These are phyloP conservation scores for Alethe diademata DNA, from an alignment of 2,113 vertebrate genomes.

Conservation along the genomic window DNA sequence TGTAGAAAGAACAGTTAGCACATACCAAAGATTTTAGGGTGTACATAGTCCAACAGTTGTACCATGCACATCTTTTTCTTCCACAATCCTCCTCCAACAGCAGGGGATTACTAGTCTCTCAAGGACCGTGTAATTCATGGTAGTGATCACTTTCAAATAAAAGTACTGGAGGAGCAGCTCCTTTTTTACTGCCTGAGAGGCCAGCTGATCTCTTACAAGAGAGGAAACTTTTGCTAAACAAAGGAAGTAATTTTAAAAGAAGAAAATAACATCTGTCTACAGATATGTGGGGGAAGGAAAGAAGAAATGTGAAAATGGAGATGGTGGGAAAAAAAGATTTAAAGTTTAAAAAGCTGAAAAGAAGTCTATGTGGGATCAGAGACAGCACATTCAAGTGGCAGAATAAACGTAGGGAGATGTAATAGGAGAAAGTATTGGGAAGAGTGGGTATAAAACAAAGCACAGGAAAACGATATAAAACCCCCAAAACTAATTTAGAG, in stretches of 20 bases:
- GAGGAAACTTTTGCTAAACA: slow-evolving; percentile 25
- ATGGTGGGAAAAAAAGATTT: background rate
- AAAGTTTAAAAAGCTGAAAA: background rate
- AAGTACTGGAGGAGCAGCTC: background rate
- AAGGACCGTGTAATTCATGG: background rate
- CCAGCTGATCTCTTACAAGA: slow-evolving; percentile 33
- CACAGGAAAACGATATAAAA: background rate
- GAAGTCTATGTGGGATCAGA: background rate
- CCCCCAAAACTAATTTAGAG: background rate
- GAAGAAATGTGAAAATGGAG: background rate
- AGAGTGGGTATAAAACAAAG: background rate
- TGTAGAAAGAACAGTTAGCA: background rate
- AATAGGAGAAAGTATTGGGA: background rate
- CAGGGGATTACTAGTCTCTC: background rate
- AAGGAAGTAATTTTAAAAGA: slow-evolving; percentile 32
- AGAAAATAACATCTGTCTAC: slow-evolving; percentile 42
- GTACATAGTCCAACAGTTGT: background rate
- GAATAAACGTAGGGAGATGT: rapidly evolving
- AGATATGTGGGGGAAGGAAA: background rate
- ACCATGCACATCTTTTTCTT: background rate
- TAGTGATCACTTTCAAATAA: background rate
- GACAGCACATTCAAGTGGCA: background rate
- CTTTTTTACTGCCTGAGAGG: slow-evolving; percentile 11
- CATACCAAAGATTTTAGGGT: background rate
- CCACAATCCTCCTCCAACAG: background rate